Evolutionary conservation across 2,888 invertebrate genomes (phyloP).

Genomic region (Alcis repandata): DNA sequence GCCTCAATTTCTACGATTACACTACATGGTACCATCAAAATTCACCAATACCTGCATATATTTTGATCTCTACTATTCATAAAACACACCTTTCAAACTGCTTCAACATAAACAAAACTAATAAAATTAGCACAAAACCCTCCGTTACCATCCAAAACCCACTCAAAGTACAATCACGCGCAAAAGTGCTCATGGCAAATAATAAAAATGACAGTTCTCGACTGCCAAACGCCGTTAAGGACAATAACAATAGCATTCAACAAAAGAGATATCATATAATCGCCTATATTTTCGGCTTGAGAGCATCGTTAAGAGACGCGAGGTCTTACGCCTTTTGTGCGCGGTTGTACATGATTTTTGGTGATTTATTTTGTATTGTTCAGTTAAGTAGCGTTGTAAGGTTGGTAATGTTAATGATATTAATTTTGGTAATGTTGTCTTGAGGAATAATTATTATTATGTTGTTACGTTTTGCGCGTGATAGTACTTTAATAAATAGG

Average conservation of each 20-base stretch:
- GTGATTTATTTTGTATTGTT: slow-evolving; percentile 40
- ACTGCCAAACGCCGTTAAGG: slow-evolving; percentile 50
- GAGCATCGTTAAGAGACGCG: slow-evolving; percentile 52
- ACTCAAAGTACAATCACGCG: slow-evolving; percentile 51
- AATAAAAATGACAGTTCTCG: slow-evolving; percentile 51
- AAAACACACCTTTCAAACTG: slow-evolving; percentile 1
- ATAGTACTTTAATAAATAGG: background rate
- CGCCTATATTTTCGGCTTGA: slow-evolving; percentile 54
- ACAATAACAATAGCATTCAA: slow-evolving; percentile 53
- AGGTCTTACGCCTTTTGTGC: slow-evolving; percentile 49
- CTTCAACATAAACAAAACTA: slow-evolving; percentile 11
- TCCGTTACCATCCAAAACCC: slow-evolving; percentile 13
- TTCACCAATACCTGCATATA: no score
- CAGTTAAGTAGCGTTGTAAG: slow-evolving; percentile 17
- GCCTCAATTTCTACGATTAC: no score
- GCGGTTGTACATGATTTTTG: slow-evolving; percentile 49
- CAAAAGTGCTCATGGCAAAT: slow-evolving; percentile 54
- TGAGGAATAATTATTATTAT: background rate
- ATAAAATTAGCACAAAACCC: slow-evolving; percentile 22
- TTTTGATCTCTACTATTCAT: background rate
- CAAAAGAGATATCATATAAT: slow-evolving; percentile 54
- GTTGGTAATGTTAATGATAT: slow-evolving; percentile 16
- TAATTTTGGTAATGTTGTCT: slow-evolving; percentile 10
- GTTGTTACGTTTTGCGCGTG: background rate
- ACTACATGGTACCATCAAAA: no score